Conservation (phyloP, 2,888 invertebrate genomes). For the Ptilodon capucinus region DNA sequence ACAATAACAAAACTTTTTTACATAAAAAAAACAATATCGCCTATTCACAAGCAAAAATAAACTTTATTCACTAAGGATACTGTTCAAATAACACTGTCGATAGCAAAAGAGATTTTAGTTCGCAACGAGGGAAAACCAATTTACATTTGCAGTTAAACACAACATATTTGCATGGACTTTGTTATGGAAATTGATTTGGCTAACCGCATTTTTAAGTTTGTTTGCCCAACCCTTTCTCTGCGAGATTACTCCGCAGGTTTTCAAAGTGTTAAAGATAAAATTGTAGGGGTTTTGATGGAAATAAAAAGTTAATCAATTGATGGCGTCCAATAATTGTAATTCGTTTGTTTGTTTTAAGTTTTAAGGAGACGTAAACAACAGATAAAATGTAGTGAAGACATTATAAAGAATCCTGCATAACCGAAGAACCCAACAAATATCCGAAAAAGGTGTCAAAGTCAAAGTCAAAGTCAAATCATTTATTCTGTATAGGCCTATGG, state of each 20-base stretch:
- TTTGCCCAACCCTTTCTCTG: constrained; percentile 25
- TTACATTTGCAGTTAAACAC: constrained; percentile 22
- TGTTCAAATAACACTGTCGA: not conserved
- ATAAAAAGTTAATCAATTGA: constrained; percentile 22
- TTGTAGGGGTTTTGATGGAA: constrained; percentile 12
- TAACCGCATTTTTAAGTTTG: constrained; percentile 16
- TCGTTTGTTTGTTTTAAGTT: not conserved
- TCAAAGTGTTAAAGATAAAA: constrained; percentile 23
- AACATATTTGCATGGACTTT: constrained; percentile 11
- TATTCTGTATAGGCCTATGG: too few relatives aligned
- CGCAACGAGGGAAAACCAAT: constrained; percentile 15
- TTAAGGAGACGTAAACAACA: not conserved
- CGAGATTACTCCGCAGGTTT: constrained; percentile 33
- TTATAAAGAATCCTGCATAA: too few relatives aligned
- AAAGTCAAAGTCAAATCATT: too few relatives aligned
- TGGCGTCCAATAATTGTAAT: not conserved
- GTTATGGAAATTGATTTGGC: constrained; percentile 10
- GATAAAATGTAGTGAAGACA: too few relatives aligned
- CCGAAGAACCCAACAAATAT: too few relatives aligned
- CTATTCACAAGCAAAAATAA: not conserved
- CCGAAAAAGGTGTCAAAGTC: too few relatives aligned
- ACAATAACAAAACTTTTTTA: constrained; percentile 26
- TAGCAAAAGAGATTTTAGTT: not conserved
- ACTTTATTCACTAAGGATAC: rapidly evolving
- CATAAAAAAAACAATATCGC: constrained; percentile 22